phyloP scores from a whole-genome alignment of 2,888 invertebrate genomes.

The Alcis repandata region DNA sequence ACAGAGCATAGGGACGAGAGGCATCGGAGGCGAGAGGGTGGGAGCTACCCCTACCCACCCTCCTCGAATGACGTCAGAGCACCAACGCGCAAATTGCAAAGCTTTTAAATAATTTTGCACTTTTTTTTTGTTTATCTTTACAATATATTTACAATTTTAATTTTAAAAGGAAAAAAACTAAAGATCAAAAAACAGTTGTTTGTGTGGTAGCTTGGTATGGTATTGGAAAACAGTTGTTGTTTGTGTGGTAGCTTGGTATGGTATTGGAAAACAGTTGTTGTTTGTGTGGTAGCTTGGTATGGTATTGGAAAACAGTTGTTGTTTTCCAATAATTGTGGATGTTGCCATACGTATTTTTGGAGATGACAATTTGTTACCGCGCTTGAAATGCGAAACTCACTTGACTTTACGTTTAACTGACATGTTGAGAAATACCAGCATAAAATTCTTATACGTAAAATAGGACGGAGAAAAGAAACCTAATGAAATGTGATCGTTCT shows the following conservation, averaged over 20 bases:
- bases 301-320: no score
- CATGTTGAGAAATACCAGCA: constrained; percentile 2
- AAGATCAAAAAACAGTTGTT: no score
- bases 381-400: constrained; percentile 31
- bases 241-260: no score
- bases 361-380: constrained; percentile 39
- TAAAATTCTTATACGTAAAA: neutral
- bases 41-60: constrained; percentile 38
- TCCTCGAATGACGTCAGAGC: constrained; percentile 59
- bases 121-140: no score
- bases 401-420: constrained; percentile 4
- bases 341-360: constrained; percentile 34
- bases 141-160: no score
- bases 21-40: constrained; percentile 25
- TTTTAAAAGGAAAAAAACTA: no score
- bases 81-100: constrained; percentile 48
- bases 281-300: no score
- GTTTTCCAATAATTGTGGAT: constrained; percentile 52
- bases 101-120: constrained; percentile 24
- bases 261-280: no score
- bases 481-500: no score
- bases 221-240: no score
- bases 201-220: no score
- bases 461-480: no score
- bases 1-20: constrained; percentile 43